These are phyloP conservation scores for Acanthiza pusilla DNA, from an alignment of 2,797 vertebrate genomes.

Conservation along the genomic window DNA sequence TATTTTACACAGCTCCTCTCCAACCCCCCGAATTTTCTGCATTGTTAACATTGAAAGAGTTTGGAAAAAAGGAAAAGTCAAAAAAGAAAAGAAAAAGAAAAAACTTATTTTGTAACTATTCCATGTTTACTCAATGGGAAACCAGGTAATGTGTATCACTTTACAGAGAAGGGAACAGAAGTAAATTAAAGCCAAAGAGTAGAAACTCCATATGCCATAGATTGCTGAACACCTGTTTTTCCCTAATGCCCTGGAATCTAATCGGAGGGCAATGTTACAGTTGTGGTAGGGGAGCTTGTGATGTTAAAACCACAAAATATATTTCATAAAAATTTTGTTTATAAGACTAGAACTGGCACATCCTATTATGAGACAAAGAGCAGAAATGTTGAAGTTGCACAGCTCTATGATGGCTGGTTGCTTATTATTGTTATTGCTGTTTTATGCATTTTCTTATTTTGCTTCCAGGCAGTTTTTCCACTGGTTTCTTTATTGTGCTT, in stretches of 20 bases:
- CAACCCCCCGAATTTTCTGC: background rate
- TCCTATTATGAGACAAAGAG: background rate
- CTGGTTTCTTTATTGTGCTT: background rate
- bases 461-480: background rate
- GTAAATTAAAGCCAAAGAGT: background rate
- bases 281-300: background rate
- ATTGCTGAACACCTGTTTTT: constrained; percentile 28
- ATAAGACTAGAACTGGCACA: background rate
- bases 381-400: background rate
- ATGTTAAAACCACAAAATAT: background rate
- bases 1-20: background rate
- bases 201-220: constrained; percentile 17
- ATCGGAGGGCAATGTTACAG: background rate
- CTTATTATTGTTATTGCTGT: background rate
- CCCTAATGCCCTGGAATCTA: background rate
- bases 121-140: background rate
- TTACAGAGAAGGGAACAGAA: background rate
- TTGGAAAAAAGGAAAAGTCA: rapidly evolving
- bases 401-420: background rate
- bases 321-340: background rate
- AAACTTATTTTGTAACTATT: background rate
- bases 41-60: background rate
- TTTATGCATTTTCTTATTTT: background rate
- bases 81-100: rapidly evolving
- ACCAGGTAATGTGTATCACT: background rate